Conservation (phyloP, 2,113 vertebrate genomes). For the Pristiophorus japonicus region DNA sequence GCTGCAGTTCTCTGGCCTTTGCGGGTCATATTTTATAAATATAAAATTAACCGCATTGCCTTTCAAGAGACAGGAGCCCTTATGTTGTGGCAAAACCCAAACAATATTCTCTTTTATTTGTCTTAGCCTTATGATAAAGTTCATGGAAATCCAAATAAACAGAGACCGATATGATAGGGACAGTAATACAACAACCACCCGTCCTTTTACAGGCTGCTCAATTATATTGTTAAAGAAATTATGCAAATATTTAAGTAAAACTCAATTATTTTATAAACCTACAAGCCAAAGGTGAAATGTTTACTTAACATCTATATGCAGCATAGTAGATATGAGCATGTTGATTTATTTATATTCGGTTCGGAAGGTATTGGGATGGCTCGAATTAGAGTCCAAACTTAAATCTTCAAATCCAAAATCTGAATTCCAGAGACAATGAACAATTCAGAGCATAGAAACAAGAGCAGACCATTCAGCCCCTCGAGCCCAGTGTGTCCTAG, state of each 20-base stretch:
- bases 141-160: slow-evolving; percentile 26
- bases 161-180: background rate
- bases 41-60: background rate
- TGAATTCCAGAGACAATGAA: background rate
- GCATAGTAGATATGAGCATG: background rate
- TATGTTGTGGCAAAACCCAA: background rate
- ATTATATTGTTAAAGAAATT: background rate
- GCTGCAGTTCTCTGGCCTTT: slow-evolving; percentile 15
- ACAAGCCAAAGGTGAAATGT: background rate
- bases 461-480: background rate
- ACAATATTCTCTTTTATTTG: slow-evolving; percentile 22
- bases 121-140: slow-evolving; percentile 28
- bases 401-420: background rate
- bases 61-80: background rate
- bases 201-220: background rate
- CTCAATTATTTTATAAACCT: background rate
- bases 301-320: background rate
- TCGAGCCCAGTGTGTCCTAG: background rate
- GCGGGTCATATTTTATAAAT: slow-evolving; percentile 34
- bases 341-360: background rate
- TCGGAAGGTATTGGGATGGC: background rate
- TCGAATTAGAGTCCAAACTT: background rate
- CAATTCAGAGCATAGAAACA: background rate
- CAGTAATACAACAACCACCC: background rate
- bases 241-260: slow-evolving; percentile 19